Evolutionary conservation across 2,797 vertebrate species (phyloP), one percentile per base, ranked within the genome.

Genomic region (Sparus aurata): DNA sequence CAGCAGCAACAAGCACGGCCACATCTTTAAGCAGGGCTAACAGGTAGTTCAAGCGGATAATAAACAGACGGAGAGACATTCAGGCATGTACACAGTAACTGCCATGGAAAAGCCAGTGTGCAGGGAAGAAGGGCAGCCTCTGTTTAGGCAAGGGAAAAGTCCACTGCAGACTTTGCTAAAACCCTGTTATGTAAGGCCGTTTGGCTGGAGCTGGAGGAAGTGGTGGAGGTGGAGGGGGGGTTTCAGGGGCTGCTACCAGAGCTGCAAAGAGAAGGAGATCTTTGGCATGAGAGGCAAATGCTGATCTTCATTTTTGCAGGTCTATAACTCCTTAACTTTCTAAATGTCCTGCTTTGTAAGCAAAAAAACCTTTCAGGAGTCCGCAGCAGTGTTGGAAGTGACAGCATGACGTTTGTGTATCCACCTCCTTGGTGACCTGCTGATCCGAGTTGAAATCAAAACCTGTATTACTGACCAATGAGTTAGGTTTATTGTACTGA

Each of bases 141-240:
- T 90, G 89, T 86, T 86, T 30, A 73, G 76, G 74, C 52, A 13
- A 57, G 84, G 81, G 73, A 64, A 84, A 90, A 88, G 91, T 93
- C 89, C 91, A 86, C 85, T 70, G 88, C 86, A 83, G 89, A 89
- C 88, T 89, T 82, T 75, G 63, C 85, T 89, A 87, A 92, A 93
- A 85, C 87, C 87, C 79, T 80, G 77, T 93, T 91, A 91, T 85
- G 82, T 94, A 92, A 93, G 82, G 74, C 61, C 30, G 72, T 84
- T 86, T 87, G 87, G 89, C 79, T 64, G 69, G 75, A 82, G 70
- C 38, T 66, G 50, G 50, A 20, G 27, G 5, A 3, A 27, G 27
- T 2, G 75, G 60, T 54, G 45, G 60, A 38, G 30, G 69, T 59
- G 68, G 63, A 59, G 62, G 64, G 50, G 12, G 50, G 45, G 79